Evolutionary conservation across 2,888 invertebrate species (phyloP).

Genomic region (Eristalis pertinax): DNA sequence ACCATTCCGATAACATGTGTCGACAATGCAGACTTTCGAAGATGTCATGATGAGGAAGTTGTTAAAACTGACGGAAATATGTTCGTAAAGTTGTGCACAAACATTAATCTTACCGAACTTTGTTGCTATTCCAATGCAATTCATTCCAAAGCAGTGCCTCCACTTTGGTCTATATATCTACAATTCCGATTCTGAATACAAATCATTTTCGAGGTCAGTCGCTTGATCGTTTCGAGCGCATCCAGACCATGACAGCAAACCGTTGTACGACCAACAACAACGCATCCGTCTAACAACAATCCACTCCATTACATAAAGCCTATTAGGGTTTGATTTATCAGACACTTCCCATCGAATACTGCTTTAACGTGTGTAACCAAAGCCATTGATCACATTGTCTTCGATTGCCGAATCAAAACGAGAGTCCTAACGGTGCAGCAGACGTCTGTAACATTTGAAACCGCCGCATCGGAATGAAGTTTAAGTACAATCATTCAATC

Average conservation of each 20-base stretch:
- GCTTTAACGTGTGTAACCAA: background rate
- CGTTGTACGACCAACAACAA: background rate
- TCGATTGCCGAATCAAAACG: slow-evolving; percentile 6
- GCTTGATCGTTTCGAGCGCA: background rate
- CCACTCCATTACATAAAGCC: slow-evolving; percentile 7
- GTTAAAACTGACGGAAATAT: background rate
- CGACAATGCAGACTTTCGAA: background rate
- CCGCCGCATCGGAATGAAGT: slow-evolving; percentile 54
- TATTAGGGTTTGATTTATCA: background rate
- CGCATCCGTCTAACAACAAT: background rate
- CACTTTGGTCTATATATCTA: background rate
- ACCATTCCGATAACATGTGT: background rate
- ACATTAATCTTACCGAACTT: background rate
- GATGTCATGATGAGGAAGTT: background rate
- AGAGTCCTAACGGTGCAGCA: background rate
- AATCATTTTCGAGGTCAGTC: background rate
- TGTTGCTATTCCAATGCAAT: background rate
- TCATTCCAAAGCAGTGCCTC: background rate
- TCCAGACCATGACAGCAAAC: background rate
- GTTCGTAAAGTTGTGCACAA: background rate
- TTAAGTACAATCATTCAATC: slow-evolving; percentile 67
- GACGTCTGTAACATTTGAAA: slow-evolving; percentile 47
- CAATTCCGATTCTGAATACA: too few relatives aligned
- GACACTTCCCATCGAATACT: background rate
- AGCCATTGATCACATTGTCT: slow-evolving; percentile 54